Base-by-base conservation (phyloP, 1,140 invertebrate species). In the Parapsyche elsis region DNA sequence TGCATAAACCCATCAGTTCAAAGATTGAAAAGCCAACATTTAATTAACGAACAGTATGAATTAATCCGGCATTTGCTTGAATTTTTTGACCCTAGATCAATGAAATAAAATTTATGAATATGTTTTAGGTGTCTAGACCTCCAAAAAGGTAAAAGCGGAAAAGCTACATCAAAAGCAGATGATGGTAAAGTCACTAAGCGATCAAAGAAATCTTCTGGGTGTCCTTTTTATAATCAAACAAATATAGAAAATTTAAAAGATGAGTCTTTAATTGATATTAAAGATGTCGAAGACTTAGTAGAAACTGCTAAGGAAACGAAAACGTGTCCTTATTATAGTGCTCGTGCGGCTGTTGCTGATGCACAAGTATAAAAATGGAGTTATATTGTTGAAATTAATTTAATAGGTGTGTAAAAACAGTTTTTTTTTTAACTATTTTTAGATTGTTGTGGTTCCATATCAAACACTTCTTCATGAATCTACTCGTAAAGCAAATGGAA, bases 281-380 rank as follows among this genome's bases (percentile, higher is more conserved):
- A 93, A 85, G 98, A 99, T 88, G 93, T 99, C 82, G 97, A 99
- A 87, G 95, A 98, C 84, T 89, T 97, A 76, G 92, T 95, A 0
- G 88, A 87, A 16, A 88, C 88, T 85, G 96, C 93, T 0, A 92
- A 92, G 85, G 88, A 93, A 81, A 85, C 93, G 70, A 92, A 94
- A 79, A 94, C 94, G 9, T 99, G 98, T 89, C 94, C 97, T 2
- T 99, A 99, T 89, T 99, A 98, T 90, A 93, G 94, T 12, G 91
- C 94, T 10, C 91, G 97, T 85, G 91, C 92, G 85, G 94, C 95
- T 46, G 88, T 96, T 14, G 90, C 93, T 84, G 92, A 95, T 87
- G 94, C 96, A 44, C 94, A 98, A 91, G 92, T 93, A 85, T 7
- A 19, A 67, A 67, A 67, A 38, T 38, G n/a, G n/a, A n/a, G n/a